Evolutionary conservation across 2,797 vertebrate genomes (phyloP).

Genomic region (Amblyopsis hoosieri): DNA sequence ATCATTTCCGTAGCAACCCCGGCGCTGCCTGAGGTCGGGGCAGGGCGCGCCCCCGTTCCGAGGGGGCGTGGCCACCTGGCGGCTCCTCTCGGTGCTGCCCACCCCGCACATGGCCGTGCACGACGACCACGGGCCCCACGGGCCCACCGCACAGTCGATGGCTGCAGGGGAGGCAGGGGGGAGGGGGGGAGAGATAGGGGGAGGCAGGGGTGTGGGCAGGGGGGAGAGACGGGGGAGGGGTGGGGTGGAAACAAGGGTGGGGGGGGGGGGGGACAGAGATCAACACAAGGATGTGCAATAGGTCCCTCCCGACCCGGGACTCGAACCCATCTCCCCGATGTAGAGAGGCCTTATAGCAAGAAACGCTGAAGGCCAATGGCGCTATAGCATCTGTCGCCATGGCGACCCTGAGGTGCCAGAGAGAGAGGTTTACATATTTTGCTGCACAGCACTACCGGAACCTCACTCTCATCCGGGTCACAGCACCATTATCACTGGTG

Average conservation of each 20-base stretch:
- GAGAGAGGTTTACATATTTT: too few relatives aligned
- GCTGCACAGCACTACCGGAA: too few relatives aligned
- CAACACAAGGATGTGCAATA: slow-evolving; percentile 22
- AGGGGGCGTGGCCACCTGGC: slow-evolving; percentile 83
- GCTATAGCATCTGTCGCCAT: too few relatives aligned
- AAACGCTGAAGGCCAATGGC: too few relatives aligned
- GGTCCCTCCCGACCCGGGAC: too few relatives aligned
- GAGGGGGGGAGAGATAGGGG: slow-evolving; percentile 11
- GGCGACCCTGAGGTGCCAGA: too few relatives aligned
- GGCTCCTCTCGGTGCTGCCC: slow-evolving; percentile 82
- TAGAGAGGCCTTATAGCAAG: too few relatives aligned
- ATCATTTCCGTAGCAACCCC: slow-evolving; percentile 85
- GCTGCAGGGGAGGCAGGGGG: slow-evolving; percentile 69
- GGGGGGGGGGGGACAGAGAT: slow-evolving; percentile 31
- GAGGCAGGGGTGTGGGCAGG: slow-evolving; percentile 1
- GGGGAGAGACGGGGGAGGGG: too few relatives aligned
- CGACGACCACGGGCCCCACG: slow-evolving; percentile 84
- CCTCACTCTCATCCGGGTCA: too few relatives aligned
- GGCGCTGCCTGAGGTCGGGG: slow-evolving; percentile 85
- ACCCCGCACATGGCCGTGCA: slow-evolving; percentile 84
- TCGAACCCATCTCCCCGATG: too few relatives aligned
- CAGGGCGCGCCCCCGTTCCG: slow-evolving; percentile 84
- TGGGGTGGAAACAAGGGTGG: slow-evolving; percentile 28
- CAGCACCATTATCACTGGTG: too few relatives aligned
- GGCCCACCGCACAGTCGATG: slow-evolving; percentile 82